Conservation (phyloP, 2,113 vertebrate species). For the Lutjanus erythropterus region DNA sequence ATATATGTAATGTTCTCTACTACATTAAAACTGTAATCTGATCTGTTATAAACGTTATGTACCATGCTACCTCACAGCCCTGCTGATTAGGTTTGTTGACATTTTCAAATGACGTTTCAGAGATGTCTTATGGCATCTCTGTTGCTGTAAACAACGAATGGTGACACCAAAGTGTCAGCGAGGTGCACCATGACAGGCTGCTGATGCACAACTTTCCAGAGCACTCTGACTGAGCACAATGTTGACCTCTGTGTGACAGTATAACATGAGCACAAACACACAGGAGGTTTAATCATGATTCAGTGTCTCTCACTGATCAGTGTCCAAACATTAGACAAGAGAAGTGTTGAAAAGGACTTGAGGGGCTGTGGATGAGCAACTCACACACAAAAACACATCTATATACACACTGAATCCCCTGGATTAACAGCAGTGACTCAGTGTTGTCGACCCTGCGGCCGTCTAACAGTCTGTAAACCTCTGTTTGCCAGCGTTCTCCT, state of each 20-base stretch:
- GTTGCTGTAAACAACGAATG: background rate
- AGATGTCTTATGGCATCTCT: background rate
- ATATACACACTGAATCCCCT: background rate
- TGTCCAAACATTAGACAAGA: background rate
- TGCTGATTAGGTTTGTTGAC: background rate
- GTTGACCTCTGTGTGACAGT: background rate
- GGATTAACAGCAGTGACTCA: constrained; percentile 39
- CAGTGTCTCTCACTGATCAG: background rate
- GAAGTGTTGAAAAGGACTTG: background rate
- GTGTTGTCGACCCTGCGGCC: constrained; percentile 8
- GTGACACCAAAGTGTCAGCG: background rate
- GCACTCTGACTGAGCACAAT: constrained; percentile 19
- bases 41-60: background rate
- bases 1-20: too few species aligned
- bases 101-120: background rate
- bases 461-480: constrained; percentile 16
- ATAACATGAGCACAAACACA: background rate
- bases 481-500: too few species aligned
- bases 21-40: background rate
- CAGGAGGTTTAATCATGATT: background rate
- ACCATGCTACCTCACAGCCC: background rate
- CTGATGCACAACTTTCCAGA: background rate
- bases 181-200: background rate
- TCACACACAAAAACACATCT: background rate
- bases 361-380: constrained; percentile 12